Evolutionary conservation across 2,888 invertebrate genomes (phyloP), one percentile per base, ranked within the genome.

Genomic region (Cheiracanthium punctorium): DNA sequence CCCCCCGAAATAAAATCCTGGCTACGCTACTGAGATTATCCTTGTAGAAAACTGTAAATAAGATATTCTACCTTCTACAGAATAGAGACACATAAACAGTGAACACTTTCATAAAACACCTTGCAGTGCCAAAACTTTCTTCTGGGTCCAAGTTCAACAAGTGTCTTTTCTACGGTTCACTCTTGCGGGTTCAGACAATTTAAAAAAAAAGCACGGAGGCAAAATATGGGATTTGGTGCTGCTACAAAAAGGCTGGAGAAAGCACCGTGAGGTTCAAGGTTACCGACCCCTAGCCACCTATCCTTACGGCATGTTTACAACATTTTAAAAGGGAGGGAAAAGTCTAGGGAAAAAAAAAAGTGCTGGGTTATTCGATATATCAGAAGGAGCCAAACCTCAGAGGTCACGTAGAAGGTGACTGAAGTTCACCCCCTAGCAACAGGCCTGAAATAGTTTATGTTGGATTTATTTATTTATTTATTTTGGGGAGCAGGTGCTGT

Each of bases 291-390:
- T n/a, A 64, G 76, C 65, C 75, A 80, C 70, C 75, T 72, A 32
- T 5, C 48, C 58, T 58, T 58, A 80, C 86, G 75, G 69, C 67
- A 81, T 87, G 86, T 81, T 87, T 81, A 81, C 81, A 4, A 76
- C 80, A 64, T 64, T 80, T 81, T 80, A 80, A 70, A 30, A 32
- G 71, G 30, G 67, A 74, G 24, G 8, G 48, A 69, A 20, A 30
- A 41, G 28, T n/a, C 69, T 20, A 64, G 41, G 29, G 28, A 17
- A 8, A 33, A 73, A 43, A 58, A 41, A 48, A 32, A 32, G 74
- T 75, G 64, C 86, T 24, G 67, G 76, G 77, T 52, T 72, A 73
- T 79, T 79, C 73, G 79, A 84, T 76, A 76, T 76, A 48, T 72
- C 72, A 64, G 8, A 52, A 33, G n/a, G 73, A 37, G 32, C 48